Base-by-base conservation (phyloP, 2,888 invertebrate genomes). In the Alloplasta piceator region DNA sequence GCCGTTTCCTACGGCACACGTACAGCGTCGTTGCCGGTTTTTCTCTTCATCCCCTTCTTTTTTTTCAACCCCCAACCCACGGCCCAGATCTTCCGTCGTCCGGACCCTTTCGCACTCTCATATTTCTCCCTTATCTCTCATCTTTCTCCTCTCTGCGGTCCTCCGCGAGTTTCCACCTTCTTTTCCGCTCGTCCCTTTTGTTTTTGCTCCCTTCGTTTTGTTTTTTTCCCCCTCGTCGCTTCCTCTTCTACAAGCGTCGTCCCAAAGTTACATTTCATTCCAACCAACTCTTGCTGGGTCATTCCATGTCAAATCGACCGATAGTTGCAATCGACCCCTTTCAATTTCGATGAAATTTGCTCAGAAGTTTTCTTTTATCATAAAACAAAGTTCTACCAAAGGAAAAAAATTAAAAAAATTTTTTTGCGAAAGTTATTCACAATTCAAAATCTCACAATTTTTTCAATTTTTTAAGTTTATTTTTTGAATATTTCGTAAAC, bases 1-100 rank as follows among this genome's bases (percentile, higher is more conserved):
- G 52, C 67, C 70, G 71, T 79, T 68, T 72, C 26, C 26, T 26
- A 74, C 61, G 78, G 26, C 43, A 75, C 60, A 41, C 63, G 26
- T 68, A 50, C 39, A 14, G 38, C 56, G 3, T 26, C 43, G 39
- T 63, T 64, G 56, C 68, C 64, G 39, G 52, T 73, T 74, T 38
- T 46, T 36, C 58, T 36, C 6, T 74, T 39, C 74, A 41, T 48
- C 64, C 56, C 63, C 36, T 48, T 73, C 26, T 26, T 26, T 26
- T 26, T 26, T 63, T 48, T 78, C 48, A 36, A n/a, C n/a, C 12
- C 39, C 67, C 16, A 70, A n/a, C n/a, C 52, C 46, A 4, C 14
- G 3, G 7, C 7, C 56, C 26, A 7, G 26, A 5, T 7, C 55
- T 16, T 7, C 10, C 12, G 12, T 61, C 52, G 43, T n/a, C 56